A percentile compares a stretch with the other conserved stretches of the same genome.
Conservation (phyloP, 2,797 vertebrate genomes). For the Stomatorhinus walkeri region DNA sequence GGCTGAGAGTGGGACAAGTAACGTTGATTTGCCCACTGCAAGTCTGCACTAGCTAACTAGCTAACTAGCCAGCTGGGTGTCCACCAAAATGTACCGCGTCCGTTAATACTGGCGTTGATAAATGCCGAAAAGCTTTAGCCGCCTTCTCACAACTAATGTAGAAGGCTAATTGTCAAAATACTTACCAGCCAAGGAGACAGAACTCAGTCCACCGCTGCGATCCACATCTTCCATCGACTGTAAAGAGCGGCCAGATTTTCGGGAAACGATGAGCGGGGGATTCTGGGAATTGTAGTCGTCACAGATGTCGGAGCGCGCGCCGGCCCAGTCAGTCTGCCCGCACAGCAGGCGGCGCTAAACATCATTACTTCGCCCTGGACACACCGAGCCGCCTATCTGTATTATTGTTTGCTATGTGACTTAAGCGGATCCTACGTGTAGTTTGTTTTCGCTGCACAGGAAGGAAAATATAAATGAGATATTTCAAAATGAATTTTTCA, state of each 20-base stretch:
- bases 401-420: not conserved
- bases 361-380: not conserved
- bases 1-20: not conserved
- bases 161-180: not conserved
- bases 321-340: not conserved
- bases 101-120: not conserved
- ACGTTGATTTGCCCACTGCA: not conserved
- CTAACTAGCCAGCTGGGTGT: not conserved
- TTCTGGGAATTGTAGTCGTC: constrained; percentile 52
- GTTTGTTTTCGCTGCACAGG: not conserved
- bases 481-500: not conserved
- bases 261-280: constrained; percentile 3
- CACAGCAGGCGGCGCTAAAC: not conserved
- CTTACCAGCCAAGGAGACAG: constrained; percentile 19
- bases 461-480: not conserved
- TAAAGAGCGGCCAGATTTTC: constrained; percentile 24
- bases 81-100: not conserved
- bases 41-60: not conserved
- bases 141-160: not conserved
- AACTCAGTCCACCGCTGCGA: constrained; percentile 19
- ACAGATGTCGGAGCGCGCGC: not conserved
- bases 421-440: not conserved
- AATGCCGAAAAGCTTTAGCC: not conserved
- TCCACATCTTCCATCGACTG: constrained; percentile 29
- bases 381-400: not conserved